Conservation (phyloP, 2,888 invertebrate genomes). For the Tetragonisca angustula region DNA sequence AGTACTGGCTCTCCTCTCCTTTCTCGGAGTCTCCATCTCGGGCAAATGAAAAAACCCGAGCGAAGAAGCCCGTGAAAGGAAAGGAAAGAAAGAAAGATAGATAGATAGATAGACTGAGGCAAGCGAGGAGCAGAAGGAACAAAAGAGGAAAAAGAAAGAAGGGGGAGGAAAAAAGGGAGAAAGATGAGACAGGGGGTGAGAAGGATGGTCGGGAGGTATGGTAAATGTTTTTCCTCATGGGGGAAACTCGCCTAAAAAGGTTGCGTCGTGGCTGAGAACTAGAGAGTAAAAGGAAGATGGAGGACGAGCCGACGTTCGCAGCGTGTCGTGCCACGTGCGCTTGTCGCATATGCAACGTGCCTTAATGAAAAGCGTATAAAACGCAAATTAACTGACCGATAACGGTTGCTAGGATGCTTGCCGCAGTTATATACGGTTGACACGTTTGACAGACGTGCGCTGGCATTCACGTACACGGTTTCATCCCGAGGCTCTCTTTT, state of each 20-base stretch:
- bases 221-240: conserved; percentile 76
- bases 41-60: conserved; percentile 31
- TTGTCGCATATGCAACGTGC: conserved; percentile 62
- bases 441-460: not conserved
- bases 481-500: not conserved
- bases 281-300: conserved; percentile 34
- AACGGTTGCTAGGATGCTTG: conserved; percentile 29
- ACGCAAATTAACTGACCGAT: conserved; percentile 70
- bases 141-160: conserved; percentile 3
- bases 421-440: not conserved
- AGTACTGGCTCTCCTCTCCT: conserved; percentile 63
- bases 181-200: conserved; percentile 1
- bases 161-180: not conserved
- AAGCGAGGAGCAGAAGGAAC: not conserved
- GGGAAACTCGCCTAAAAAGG: conserved; percentile 66
- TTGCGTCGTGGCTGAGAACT: conserved; percentile 26
- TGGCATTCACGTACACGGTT: not conserved
- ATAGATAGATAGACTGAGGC: conserved; percentile 12
- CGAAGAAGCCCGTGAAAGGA: conserved; percentile 9
- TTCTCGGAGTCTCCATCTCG: conserved; percentile 32
- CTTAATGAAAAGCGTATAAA: conserved; percentile 75
- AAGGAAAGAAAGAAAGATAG: conserved; percentile 12
- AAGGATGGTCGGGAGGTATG: conserved; percentile 30
- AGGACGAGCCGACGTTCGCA: conserved; percentile 24
- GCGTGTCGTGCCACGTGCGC: conserved; percentile 43